Conservation (phyloP, 1,140 invertebrate genomes). For the Oedothorax gibbosus region DNA sequence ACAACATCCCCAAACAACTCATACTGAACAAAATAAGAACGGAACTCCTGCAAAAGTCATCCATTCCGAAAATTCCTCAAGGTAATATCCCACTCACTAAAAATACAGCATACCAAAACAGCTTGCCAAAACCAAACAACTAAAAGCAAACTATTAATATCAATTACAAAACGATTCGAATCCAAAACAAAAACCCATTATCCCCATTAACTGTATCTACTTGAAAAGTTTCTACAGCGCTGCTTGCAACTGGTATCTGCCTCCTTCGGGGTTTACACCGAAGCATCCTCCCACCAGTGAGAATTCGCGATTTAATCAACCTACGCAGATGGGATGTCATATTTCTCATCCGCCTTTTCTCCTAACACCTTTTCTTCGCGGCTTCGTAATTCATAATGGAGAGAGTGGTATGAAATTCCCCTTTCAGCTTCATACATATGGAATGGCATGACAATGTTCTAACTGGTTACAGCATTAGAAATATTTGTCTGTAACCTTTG, state of each 20-base stretch:
- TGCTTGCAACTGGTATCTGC: slow-evolving; percentile 25
- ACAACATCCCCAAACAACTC: too few relatives aligned
- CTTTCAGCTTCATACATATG: background rate
- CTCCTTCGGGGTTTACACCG: slow-evolving; percentile 20
- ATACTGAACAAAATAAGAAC: too few relatives aligned
- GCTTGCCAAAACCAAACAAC: background rate
- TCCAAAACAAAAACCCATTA: slow-evolving; percentile 12
- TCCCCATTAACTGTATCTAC: slow-evolving; percentile 23
- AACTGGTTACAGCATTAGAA: too few relatives aligned
- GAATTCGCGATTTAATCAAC: slow-evolving; percentile 52
- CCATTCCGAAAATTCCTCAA: too few relatives aligned
- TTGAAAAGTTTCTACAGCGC: background rate
- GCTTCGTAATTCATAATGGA: slow-evolving; percentile 30
- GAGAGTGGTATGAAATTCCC: slow-evolving; percentile 23
- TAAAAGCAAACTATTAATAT: slow-evolving; percentile 56
- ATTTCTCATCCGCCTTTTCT: slow-evolving; percentile 25
- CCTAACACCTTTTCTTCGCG: background rate
- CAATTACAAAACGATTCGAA: slow-evolving; percentile 48
- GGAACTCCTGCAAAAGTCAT: too few relatives aligned
- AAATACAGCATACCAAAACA: too few relatives aligned
- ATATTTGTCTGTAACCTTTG: too few relatives aligned
- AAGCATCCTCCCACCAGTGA: slow-evolving; percentile 37
- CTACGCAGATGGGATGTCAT: slow-evolving; percentile 19
- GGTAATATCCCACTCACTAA: too few relatives aligned
- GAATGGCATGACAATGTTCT: too few relatives aligned